Evolutionary conservation across 2,888 invertebrate species (phyloP), one percentile per base, ranked within the genome.

Genomic region (Platyscelio sp.): DNA sequence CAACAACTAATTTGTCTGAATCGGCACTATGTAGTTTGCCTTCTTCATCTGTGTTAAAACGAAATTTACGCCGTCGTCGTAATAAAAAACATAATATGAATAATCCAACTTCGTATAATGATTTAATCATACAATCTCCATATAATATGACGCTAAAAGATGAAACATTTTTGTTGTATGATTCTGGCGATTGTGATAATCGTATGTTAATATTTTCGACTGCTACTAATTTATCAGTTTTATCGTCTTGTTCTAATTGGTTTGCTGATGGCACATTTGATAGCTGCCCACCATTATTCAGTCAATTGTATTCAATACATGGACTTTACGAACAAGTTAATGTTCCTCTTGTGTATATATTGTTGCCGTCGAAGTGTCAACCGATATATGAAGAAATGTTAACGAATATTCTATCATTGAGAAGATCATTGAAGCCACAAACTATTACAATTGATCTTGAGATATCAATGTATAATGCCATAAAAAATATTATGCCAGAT

Each of bases 391-490:
- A 61, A 22, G 40, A 38, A 18, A 40, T 33, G 27, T n/a, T 40
- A 22, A 38, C 15, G 18, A 22, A 11, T 15, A 24, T 65, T 27
- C 4, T 5, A 6, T 27, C 27, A 46, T 40, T 65, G 22, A 65
- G 26, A 46, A 5, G 46, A n/a, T 1, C 40, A 15, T 27, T 65
- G 9, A 24, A 46, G 3, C 65, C 65, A 43, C 2, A 6, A 26
- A 11, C 65, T 5, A n/a, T 65, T 9, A 65, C 65, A 11, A 65
- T 65, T 26, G 46, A 65, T 65, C 40, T 65, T 11, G 65, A 65
- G 18, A 11, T 26, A 27, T 4, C 46, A 3, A 65, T 65, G 65
- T 18, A n/a, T n/a, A 65, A 65, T 65, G 65, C 65, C 3, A 46
- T 65, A 18, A 43, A 65, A 5, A 46, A 24, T 7, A 11, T 5